phyloP scores from a whole-genome alignment of 2,113 vertebrate genomes.

The Syrmaticus mikado region DNA sequence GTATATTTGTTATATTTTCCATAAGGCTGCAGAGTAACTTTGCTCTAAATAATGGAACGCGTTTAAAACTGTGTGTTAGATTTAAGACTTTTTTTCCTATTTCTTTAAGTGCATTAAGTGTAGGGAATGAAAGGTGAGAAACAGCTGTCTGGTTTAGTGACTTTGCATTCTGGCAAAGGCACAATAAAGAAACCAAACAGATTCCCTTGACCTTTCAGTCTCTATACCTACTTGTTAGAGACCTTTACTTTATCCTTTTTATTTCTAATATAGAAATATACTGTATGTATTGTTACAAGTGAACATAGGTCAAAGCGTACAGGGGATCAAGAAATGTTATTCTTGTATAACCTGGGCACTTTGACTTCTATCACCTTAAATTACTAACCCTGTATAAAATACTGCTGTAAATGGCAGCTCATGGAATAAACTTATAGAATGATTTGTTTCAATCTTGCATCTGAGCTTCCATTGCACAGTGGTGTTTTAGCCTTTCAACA shows the following conservation, averaged over 20 bases:
- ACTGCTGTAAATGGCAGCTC: slow-evolving; percentile 97
- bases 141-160: slow-evolving; percentile 92
- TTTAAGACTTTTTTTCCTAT: slow-evolving; percentile 83
- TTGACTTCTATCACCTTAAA: slow-evolving; percentile 84
- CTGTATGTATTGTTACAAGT: slow-evolving; percentile 80
- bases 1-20: slow-evolving; percentile 88
- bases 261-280: slow-evolving; percentile 83
- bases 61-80: slow-evolving; percentile 92
- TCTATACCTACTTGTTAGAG: slow-evolving; percentile 83
- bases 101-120: slow-evolving; percentile 79
- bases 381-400: slow-evolving; percentile 96
- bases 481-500: slow-evolving; percentile 91
- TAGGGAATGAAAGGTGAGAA: slow-evolving; percentile 93
- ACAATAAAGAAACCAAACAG: slow-evolving; percentile 88
- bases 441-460: slow-evolving; percentile 76
- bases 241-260: slow-evolving; percentile 80
- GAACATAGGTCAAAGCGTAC: slow-evolving; percentile 89
- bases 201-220: slow-evolving; percentile 93
- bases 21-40: slow-evolving; percentile 99
- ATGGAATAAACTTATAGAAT: slow-evolving; percentile 69
- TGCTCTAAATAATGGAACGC: slow-evolving; percentile 87
- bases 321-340: slow-evolving; percentile 89
- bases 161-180: slow-evolving; percentile 85
- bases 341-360: slow-evolving; percentile 95
- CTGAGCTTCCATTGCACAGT: slow-evolving; percentile 97